Evolutionary conservation across 2,888 invertebrate genomes (phyloP).

Genomic region (Chalcosyrphus nemorum): DNA sequence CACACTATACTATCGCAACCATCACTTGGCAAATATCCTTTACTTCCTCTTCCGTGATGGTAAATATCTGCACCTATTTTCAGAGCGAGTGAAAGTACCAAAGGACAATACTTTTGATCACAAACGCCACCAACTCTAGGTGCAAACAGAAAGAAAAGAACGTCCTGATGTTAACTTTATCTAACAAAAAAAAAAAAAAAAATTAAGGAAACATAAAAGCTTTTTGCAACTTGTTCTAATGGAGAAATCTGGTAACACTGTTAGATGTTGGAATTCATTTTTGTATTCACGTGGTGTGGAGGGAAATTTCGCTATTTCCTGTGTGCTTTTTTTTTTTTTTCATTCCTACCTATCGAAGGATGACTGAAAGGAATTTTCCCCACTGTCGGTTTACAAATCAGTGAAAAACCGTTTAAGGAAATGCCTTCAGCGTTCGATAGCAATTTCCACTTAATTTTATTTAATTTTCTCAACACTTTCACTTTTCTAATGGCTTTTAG

Average conservation of each 20-base stretch:
- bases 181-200: too few relatives aligned
- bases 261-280: constrained; percentile 1
- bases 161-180: constrained; percentile 34
- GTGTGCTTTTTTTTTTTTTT: not conserved
- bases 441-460: constrained; percentile 66
- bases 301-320: constrained; percentile 42
- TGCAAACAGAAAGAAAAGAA: too few relatives aligned
- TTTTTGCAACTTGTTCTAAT: constrained; percentile 45
- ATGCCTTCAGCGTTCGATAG: constrained; percentile 45
- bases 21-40: not conserved
- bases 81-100: not conserved
- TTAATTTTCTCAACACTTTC: constrained; percentile 65
- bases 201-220: constrained; percentile 56
- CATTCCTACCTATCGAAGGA: not conserved
- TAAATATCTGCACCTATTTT: not conserved
- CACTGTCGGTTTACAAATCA: constrained; percentile 30
- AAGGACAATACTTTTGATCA: not conserved
- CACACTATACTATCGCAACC: not conserved
- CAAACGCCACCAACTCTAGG: not conserved
- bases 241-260: constrained; percentile 40
- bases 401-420: constrained; percentile 53
- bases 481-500: constrained; percentile 21
- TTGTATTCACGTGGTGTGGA: constrained; percentile 22
- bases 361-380: constrained; percentile 17
- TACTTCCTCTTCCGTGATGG: not conserved